Evolutionary conservation across 2,888 invertebrate species (phyloP).

Genomic region (Drosophila mercatorum): DNA sequence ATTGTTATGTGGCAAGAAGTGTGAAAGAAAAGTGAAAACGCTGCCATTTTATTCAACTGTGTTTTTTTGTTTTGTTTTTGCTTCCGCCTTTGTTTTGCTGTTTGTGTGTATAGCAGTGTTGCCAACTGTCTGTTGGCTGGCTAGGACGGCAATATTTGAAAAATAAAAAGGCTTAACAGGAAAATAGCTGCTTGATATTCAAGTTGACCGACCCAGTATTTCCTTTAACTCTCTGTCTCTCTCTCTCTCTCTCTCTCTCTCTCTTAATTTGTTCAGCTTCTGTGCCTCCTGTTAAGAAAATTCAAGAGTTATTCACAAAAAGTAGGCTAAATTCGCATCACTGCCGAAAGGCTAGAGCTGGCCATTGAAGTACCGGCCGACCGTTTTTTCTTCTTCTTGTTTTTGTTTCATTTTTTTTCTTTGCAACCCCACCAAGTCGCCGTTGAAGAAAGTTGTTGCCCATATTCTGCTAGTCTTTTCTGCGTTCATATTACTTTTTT

Average conservation of each 20-base stretch:
- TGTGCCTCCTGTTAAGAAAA: too few relatives aligned
- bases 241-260: not conserved
- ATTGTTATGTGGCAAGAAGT: slow-evolving; percentile 35
- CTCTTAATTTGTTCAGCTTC: too few relatives aligned
- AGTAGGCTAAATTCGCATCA: not conserved
- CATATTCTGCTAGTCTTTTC: slow-evolving; percentile 52
- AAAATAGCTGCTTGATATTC: not conserved
- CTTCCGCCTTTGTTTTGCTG: not conserved
- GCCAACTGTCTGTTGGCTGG: not conserved
- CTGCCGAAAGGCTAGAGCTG: not conserved
- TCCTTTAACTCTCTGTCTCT: not conserved
- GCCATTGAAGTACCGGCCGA: slow-evolving; percentile 17
- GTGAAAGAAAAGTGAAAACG: slow-evolving; percentile 51
- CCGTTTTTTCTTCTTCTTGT: not conserved
- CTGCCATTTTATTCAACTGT: slow-evolving; percentile 48
- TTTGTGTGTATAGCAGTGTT: not conserved
- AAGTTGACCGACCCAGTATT: not conserved
- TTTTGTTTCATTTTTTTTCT: slow-evolving; percentile 5
- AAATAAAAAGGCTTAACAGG: not conserved
- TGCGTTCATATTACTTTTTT: not conserved
- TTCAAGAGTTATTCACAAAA: too few relatives aligned
- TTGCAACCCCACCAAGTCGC: slow-evolving; percentile 10
- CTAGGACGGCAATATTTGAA: not conserved
- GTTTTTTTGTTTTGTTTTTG: not conserved
- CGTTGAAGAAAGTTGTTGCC: slow-evolving; percentile 51